Evolutionary conservation across 2,888 invertebrate genomes (phyloP).

Genomic region (Hartigia nigra): DNA sequence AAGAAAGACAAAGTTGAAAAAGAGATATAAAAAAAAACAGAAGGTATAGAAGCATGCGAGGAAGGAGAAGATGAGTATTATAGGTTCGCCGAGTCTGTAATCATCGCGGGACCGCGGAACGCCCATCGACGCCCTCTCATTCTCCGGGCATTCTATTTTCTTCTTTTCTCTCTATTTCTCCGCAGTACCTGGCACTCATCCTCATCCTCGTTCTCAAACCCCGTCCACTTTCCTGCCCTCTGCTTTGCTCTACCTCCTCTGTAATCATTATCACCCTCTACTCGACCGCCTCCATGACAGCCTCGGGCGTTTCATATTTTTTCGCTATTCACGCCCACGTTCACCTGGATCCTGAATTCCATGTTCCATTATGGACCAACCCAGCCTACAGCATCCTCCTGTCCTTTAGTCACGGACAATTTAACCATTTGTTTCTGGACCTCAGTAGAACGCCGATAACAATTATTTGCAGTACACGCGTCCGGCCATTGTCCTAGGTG

Average conservation of each 20-base stretch:
- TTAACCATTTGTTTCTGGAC: background rate
- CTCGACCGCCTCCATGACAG: constrained; percentile 57
- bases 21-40: constrained; percentile 20
- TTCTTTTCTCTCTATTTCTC: constrained; percentile 31
- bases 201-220: constrained; percentile 25
- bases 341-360: constrained; percentile 44
- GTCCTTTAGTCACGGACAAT: background rate
- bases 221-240: constrained; percentile 25
- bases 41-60: constrained; percentile 18
- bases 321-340: constrained; percentile 43
- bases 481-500: background rate
- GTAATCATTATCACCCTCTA: constrained; percentile 52
- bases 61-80: constrained; percentile 63
- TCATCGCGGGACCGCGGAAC: constrained; percentile 65
- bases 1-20: constrained; percentile 32
- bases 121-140: constrained; percentile 64
- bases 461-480: background rate
- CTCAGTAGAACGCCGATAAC: background rate
- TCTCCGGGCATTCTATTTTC: constrained; percentile 44
- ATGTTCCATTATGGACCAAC: constrained; percentile 45
- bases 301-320: constrained; percentile 63
- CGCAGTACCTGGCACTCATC: constrained; percentile 25
- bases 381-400: background rate
- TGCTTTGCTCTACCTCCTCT: constrained; percentile 41
- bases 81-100: constrained; percentile 63